These are phyloP conservation scores for Characodon lateralis DNA, from an alignment of 2,797 vertebrate species.

Conservation along the genomic window DNA sequence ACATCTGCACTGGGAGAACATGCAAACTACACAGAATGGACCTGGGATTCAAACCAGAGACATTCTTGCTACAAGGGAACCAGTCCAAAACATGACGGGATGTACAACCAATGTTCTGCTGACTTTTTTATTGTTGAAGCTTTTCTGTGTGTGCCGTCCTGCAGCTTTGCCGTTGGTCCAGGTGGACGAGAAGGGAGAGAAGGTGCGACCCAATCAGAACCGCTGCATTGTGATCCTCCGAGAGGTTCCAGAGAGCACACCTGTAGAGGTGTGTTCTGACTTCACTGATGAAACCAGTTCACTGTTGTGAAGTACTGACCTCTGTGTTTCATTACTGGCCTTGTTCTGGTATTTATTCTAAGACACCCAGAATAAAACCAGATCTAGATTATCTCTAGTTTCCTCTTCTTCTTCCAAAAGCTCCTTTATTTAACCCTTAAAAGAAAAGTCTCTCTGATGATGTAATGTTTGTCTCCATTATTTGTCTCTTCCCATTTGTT, in stretches of 20 bases:
- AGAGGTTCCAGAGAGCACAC: slow-evolving; percentile 95
- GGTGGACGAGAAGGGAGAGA: slow-evolving; percentile 98
- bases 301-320: too few relatives aligned
- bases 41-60: neutral
- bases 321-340: too few relatives aligned
- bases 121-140: neutral
- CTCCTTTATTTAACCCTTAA: too few relatives aligned
- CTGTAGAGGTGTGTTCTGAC: slow-evolving; percentile 84
- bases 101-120: neutral
- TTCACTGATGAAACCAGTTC: too few relatives aligned
- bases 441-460: neutral
- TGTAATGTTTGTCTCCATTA: neutral
- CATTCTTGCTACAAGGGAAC: neutral
- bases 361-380: too few relatives aligned
- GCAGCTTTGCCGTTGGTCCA: slow-evolving; percentile 97
- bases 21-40: neutral
- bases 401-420: too few relatives aligned
- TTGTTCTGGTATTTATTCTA: too few relatives aligned
- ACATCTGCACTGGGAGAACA: too few relatives aligned
- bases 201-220: slow-evolving; percentile 99
- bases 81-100: neutral
- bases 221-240: slow-evolving; percentile 98
- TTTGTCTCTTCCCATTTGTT: neutral
- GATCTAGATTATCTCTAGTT: too few relatives aligned
- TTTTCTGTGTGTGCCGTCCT: slow-evolving; percentile 15